These are phyloP conservation scores for Lordiphosa fenestrarum DNA, from an alignment of 2,888 invertebrate species.

Conservation along the genomic window DNA sequence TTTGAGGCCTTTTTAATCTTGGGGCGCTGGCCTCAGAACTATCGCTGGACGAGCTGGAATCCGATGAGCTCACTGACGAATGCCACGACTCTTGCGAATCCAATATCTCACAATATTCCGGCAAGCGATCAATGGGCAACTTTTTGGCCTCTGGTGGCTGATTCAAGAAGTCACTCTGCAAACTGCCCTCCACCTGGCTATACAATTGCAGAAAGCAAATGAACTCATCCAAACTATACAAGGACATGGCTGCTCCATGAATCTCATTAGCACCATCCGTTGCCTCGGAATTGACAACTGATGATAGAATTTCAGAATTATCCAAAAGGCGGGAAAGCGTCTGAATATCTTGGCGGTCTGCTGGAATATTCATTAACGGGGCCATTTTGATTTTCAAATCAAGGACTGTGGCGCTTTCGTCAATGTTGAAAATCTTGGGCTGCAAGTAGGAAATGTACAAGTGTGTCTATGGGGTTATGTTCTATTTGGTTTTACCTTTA, in stretches of 20 bases:
- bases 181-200: conserved; percentile 20
- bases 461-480: neutral
- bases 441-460: neutral
- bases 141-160: conserved; percentile 9
- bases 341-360: conserved; percentile 19
- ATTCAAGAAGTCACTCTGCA: conserved; percentile 25
- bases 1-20: conserved; percentile 1
- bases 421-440: conserved; percentile 18
- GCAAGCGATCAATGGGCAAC: conserved; percentile 31
- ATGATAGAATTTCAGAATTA: conserved; percentile 12
- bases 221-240: conserved; percentile 24
- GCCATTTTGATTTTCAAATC: conserved; percentile 21
- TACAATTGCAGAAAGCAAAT: conserved; percentile 43
- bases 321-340: conserved; percentile 17
- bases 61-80: conserved; percentile 6
- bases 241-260: conserved; percentile 37
- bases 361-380: conserved; percentile 16
- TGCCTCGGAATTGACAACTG: conserved; percentile 1
- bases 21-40: conserved; percentile 1
- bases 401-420: conserved; percentile 19
- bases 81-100: conserved; percentile 30
- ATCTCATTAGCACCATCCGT: conserved; percentile 5
- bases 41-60: conserved; percentile 9
- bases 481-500: neutral
- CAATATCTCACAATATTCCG: conserved; percentile 21